These are phyloP conservation scores for Reticulitermes speratus DNA, from an alignment of 1,140 invertebrate genomes.

Conservation along the genomic window DNA sequence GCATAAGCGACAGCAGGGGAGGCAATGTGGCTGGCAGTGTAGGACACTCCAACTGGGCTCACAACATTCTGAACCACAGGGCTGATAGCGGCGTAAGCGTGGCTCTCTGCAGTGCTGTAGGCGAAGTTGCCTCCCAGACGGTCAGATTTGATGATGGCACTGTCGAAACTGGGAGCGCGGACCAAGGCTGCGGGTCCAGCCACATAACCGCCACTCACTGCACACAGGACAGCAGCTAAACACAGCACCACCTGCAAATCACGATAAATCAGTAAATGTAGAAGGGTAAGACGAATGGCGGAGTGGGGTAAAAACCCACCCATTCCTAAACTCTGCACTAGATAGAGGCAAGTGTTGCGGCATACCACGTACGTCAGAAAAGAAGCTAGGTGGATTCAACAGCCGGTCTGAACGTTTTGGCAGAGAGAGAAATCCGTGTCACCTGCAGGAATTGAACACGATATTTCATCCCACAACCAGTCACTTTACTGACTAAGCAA, in stretches of 20 bases:
- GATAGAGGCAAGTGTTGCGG: too few relatives aligned
- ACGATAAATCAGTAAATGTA: not conserved
- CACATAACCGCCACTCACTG: constrained; percentile 39
- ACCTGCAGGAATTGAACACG: too few relatives aligned
- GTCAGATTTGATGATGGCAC: constrained; percentile 54
- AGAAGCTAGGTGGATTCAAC: too few relatives aligned
- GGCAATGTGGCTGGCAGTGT: constrained; percentile 39
- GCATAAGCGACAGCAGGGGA: constrained; percentile 27
- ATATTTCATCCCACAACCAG: too few relatives aligned
- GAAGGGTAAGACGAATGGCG: not conserved
- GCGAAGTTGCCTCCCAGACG: constrained; percentile 58
- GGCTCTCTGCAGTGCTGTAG: constrained; percentile 54
- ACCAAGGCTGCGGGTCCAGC: constrained; percentile 44
- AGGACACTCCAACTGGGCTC: constrained; percentile 44
- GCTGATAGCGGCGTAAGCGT: constrained; percentile 52
- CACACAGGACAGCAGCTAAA: constrained; percentile 26
- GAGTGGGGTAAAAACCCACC: too few relatives aligned
- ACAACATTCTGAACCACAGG: constrained; percentile 49
- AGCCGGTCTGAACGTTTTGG: too few relatives aligned
- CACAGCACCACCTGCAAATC: not conserved
- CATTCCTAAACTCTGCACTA: too few relatives aligned
- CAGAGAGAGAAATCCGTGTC: too few relatives aligned
- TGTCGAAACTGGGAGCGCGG: constrained; percentile 52
- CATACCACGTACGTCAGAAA: too few relatives aligned
- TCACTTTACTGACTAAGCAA: too few relatives aligned